Evolutionary conservation across 2,888 invertebrate species (phyloP), one percentile per base, ranked within the genome.

Genomic region (Morpho deidamia): DNA sequence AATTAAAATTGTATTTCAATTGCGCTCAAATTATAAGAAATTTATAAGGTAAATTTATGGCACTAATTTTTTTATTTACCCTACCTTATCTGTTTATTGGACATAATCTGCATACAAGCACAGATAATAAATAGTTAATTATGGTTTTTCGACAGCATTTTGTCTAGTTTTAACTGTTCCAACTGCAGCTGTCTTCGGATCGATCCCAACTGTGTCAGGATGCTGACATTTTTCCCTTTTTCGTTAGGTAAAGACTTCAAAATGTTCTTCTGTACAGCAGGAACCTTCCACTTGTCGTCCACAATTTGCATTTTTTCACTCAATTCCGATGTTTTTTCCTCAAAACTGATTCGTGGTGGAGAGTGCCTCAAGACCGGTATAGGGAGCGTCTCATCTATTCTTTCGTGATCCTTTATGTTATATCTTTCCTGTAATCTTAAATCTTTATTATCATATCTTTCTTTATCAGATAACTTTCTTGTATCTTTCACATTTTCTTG

Each of bases 171-270:
- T 55, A 94, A 70, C 70, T 93, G 93, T 55, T 94, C 93, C 42
- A 93, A 80, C 63, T 94, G 94, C 65, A 94, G 67, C 65, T 94
- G 94, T 64, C 93, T 84, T 40, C 93, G 75, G 53, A 94, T 93
- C 10, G 94, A 93, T 0, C 94, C 94, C 38, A 94, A 74, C 69
- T 94, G 94, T 0, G 94, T 94, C 58, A 94, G 67, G 55, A 94
- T 92, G 63, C 74, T 88, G 51, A 92, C 83, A 64, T 80, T 86
- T 59, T 85, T 87, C 10, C 91, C 91, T 44, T 90, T 87, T 3
- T 81, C 81, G 8, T 76, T 82, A 0, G 86, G 79, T 38, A 83
- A 56, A 10, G 85, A 83, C 65, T 90, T 91, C 46, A 92, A 61
- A 56, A 91, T 90, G 71, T 91, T 91, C 74, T 91, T 92, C 70